Percentiles rank a stretch among this genome's conserved stretches.
phyloP scores from a whole-genome alignment of 2,888 invertebrate species.

The Spodoptera picta region DNA sequence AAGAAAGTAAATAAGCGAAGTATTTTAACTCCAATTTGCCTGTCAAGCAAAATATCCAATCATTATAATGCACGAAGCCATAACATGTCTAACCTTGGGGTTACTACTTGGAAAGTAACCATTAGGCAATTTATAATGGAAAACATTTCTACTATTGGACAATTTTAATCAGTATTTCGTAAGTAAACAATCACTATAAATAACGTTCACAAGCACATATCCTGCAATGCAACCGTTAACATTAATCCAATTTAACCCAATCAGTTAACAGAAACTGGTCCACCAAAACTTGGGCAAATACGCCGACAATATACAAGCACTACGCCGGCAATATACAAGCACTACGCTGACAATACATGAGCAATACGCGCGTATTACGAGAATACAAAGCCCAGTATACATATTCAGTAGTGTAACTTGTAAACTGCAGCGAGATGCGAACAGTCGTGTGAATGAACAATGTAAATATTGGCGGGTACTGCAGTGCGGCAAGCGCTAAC shows the following conservation, averaged over 20 bases:
- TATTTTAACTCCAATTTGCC: too few relatives aligned
- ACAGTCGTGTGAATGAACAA: conserved; percentile 25
- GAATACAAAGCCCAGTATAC: conserved; percentile 6
- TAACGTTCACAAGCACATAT: background rate
- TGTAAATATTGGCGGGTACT: conserved; percentile 28
- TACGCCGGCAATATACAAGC: background rate
- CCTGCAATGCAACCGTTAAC: conserved; percentile 1
- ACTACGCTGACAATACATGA: background rate
- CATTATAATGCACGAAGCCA: too few relatives aligned
- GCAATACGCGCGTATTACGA: background rate
- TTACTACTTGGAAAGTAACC: too few relatives aligned
- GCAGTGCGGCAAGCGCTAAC: conserved; percentile 31
- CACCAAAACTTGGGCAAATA: conserved; percentile 10
- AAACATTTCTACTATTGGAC: too few relatives aligned
- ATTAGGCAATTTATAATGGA: too few relatives aligned
- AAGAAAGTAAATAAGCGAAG: too few relatives aligned
- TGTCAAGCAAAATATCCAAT: too few relatives aligned
- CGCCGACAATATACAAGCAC: background rate
- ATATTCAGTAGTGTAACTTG: conserved; percentile 29
- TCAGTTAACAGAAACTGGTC: conserved; percentile 10
- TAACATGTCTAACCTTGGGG: too few relatives aligned
- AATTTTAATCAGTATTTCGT: too few relatives aligned
- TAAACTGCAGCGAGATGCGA: conserved; percentile 15
- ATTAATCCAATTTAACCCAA: conserved; percentile 13
- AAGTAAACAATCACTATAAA: too few relatives aligned